Conservation (phyloP, 2,888 invertebrate genomes). For the Cynaeus angustus region DNA sequence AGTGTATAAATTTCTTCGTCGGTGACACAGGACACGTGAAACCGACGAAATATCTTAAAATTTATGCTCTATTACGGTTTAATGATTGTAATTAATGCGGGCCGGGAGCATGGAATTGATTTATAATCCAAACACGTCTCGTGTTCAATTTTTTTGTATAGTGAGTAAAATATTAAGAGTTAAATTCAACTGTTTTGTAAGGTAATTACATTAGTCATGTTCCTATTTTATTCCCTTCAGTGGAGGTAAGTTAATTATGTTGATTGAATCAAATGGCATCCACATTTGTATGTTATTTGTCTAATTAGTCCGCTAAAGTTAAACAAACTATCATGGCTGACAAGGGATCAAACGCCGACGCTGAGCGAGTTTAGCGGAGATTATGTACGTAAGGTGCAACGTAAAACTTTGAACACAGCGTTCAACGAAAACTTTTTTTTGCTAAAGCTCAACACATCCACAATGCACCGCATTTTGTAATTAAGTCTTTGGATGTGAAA, state of each 20-base stretch:
- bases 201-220: constrained; percentile 39
- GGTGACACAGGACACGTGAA: constrained; percentile 32
- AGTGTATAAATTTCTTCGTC: constrained; percentile 35
- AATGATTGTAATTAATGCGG: constrained; percentile 46
- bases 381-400: background rate
- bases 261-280: constrained; percentile 49
- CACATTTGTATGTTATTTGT: constrained; percentile 48
- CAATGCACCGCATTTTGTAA: constrained; percentile 11
- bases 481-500: background rate
- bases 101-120: constrained; percentile 31
- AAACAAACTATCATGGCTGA: constrained; percentile 24
- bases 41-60: constrained; percentile 45
- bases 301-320: constrained; percentile 42
- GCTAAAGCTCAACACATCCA: background rate
- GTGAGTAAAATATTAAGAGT: constrained; percentile 25
- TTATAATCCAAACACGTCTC: constrained; percentile 39
- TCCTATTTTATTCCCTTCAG: constrained; percentile 43
- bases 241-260: constrained; percentile 41
- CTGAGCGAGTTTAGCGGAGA: background rate
- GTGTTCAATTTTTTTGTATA: background rate
- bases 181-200: constrained; percentile 26
- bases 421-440: background rate
- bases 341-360: background rate
- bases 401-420: too few relatives aligned
- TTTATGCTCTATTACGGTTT: constrained; percentile 48